Conservation (phyloP, 2,888 invertebrate genomes). For the Pimpla rufipes region DNA sequence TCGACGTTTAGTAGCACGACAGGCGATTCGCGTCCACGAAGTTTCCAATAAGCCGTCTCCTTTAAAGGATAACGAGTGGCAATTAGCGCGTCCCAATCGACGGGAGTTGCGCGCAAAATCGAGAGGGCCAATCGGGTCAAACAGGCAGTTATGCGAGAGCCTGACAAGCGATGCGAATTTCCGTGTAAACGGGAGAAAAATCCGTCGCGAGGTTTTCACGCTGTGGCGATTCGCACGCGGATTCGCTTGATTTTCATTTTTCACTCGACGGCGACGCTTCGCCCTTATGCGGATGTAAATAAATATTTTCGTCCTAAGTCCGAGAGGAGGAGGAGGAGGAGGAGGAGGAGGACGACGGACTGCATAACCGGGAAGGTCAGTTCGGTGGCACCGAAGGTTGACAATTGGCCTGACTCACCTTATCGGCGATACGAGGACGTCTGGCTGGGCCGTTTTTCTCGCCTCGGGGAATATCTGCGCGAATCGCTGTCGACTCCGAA, state of each 20-base stretch:
- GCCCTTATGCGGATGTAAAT: conserved; percentile 2
- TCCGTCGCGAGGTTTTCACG: not conserved
- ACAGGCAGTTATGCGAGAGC: not conserved
- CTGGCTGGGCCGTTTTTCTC: not conserved
- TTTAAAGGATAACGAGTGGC: conserved; percentile 51
- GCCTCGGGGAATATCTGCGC: not conserved
- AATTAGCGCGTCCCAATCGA: not conserved
- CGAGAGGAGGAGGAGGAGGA: too few relatives aligned
- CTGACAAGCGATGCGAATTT: not conserved
- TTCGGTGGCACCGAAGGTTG: conserved; percentile 57
- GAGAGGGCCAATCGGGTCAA: conserved; percentile 2
- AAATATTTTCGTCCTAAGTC: not conserved
- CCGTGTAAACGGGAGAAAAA: not conserved
- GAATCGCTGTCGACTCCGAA: not conserved
- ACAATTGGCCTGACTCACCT: conserved; percentile 53
- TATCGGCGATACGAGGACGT: conserved; percentile 34
- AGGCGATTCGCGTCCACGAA: too few relatives aligned
- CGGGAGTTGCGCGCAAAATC: conserved; percentile 22
- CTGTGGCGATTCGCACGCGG: not conserved
- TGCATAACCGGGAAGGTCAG: conserved; percentile 67
- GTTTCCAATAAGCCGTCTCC: not conserved
- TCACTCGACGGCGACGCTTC: not conserved
- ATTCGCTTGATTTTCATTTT: too few relatives aligned
- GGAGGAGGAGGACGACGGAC: conserved; percentile 61
- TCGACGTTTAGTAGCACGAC: too few relatives aligned